phyloP scores from a whole-genome alignment of 2,113 vertebrate species.

The Hucho hucho region DNA sequence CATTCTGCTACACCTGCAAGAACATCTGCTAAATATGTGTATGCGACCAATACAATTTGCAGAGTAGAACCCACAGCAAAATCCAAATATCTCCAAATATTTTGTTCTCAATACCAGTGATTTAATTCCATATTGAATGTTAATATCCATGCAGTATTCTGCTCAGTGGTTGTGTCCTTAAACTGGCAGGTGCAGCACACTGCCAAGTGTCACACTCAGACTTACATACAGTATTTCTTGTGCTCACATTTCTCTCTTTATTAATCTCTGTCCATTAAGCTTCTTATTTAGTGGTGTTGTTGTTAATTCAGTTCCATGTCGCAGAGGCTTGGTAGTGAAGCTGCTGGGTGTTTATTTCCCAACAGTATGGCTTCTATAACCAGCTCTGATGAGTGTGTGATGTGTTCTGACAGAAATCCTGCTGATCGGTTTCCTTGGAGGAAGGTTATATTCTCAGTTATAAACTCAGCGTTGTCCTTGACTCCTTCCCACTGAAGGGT shows the following conservation, averaged over 20 bases:
- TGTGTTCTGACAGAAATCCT: background rate
- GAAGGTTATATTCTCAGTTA: background rate
- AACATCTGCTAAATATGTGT: too few relatives aligned
- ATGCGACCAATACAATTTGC: too few relatives aligned
- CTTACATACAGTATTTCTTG: background rate
- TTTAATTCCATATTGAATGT: too few relatives aligned
- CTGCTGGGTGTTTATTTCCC: background rate
- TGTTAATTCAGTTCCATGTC: background rate
- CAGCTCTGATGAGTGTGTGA: background rate
- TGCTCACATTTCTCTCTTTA: background rate
- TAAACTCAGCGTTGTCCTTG: background rate
- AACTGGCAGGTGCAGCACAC: conserved; percentile 89
- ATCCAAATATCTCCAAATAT: too few relatives aligned
- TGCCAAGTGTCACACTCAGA: background rate
- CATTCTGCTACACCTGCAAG: too few relatives aligned
- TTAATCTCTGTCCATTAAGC: too few relatives aligned
- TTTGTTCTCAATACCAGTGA: too few relatives aligned
- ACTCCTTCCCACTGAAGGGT: background rate
- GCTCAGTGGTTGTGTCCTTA: conserved; percentile 86
- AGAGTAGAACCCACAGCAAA: too few relatives aligned
- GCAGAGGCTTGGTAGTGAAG: background rate
- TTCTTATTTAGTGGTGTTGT: background rate
- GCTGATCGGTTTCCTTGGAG: background rate
- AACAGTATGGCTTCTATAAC: background rate
- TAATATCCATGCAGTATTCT: conserved; percentile 68